Evolutionary conservation across 2,113 vertebrate genomes (phyloP).

Genomic region (Anthoscopus minutus): DNA sequence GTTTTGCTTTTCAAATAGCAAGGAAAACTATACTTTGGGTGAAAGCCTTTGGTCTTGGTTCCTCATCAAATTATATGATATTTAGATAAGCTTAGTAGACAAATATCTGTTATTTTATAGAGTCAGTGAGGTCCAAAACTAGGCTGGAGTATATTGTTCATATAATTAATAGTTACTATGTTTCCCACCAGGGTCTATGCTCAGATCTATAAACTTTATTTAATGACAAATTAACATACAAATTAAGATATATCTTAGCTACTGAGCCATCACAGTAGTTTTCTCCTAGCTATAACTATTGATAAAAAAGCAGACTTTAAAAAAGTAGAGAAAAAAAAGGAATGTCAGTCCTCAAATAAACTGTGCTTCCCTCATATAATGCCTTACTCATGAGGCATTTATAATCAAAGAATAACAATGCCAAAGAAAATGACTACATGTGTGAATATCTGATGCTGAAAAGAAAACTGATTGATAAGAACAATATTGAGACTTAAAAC

Average conservation of each 20-base stretch:
- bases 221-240: background rate
- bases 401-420: constrained; percentile 13
- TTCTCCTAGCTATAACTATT: background rate
- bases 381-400: background rate
- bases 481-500: background rate
- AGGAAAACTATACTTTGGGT: background rate
- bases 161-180: background rate
- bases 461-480: constrained; percentile 17
- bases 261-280: background rate
- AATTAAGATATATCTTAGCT: background rate
- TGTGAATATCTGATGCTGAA: background rate
- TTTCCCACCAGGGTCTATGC: background rate
- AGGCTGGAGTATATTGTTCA: background rate
- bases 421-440: background rate
- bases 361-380: background rate
- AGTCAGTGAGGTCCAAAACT: background rate
- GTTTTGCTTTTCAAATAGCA: background rate
- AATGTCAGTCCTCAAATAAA: background rate
- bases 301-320: background rate
- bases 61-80: background rate
- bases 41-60: background rate
- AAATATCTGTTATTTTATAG: background rate
- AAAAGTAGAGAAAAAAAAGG: background rate
- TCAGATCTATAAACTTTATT: background rate
- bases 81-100: background rate